A percentile compares a stretch with the other conserved stretches of the same genome.
Evolutionary conservation across 1,140 invertebrate species (phyloP).

Genomic region (Copidosoma floridanum): DNA sequence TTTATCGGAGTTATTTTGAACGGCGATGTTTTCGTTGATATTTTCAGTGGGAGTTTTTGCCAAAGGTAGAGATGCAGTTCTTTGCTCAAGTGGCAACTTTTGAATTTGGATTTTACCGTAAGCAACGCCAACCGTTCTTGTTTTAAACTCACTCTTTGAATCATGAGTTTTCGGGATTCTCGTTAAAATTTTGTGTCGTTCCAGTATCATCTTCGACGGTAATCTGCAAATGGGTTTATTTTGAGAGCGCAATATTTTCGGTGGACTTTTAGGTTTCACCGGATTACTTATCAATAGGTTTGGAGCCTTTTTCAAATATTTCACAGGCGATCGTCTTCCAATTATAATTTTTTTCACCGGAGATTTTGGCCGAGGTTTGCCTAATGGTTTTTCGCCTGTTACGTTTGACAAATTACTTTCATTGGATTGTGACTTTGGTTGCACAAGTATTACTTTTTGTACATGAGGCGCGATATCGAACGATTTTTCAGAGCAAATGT

Average conservation of each 20-base stretch:
- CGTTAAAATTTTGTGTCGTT: neutral
- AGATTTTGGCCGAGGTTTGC: constrained; percentile 44
- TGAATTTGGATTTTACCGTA: neutral
- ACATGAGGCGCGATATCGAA: neutral
- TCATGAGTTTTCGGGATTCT: neutral
- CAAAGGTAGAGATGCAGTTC: neutral
- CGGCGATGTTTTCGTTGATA: neutral
- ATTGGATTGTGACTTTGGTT: no score
- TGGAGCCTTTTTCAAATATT: constrained; percentile 38
- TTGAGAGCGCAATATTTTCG: constrained; percentile 4
- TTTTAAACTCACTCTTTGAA: neutral
- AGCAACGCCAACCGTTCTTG: neutral
- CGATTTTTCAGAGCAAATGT: neutral
- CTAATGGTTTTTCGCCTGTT: constrained; percentile 2
- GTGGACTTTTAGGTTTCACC: constrained; percentile 21
- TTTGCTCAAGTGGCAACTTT: neutral
- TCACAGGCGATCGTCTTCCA: constrained; percentile 45
- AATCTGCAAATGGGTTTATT: neutral
- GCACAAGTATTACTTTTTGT: neutral
- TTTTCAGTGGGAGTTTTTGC: neutral
- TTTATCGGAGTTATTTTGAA: constrained; percentile 5
- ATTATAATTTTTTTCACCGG: constrained; percentile 43
- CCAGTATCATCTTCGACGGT: neutral
- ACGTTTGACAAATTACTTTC: neutral
- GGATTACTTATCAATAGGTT: constrained; percentile 21